phyloP scores from a whole-genome alignment of 2,797 vertebrate genomes.

The Falco peregrinus region DNA sequence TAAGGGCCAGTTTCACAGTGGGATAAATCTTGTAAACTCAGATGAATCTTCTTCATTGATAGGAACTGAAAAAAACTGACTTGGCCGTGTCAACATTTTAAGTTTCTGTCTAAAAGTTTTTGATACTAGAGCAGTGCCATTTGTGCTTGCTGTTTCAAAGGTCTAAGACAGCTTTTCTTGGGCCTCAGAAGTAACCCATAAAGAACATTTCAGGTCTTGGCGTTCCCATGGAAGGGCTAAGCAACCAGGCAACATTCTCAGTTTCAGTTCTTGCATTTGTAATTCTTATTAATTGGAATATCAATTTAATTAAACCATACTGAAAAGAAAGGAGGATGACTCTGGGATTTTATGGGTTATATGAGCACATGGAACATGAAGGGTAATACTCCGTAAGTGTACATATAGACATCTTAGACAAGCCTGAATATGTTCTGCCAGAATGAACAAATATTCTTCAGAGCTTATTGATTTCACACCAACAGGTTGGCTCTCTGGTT shows the following conservation, averaged over 20 bases:
- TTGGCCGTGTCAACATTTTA: conserved; percentile 27
- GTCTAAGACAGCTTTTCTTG: not conserved
- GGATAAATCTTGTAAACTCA: conserved; percentile 25
- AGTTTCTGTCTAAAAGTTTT: conserved; percentile 35
- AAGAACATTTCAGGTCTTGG: not conserved
- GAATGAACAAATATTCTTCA: not conserved
- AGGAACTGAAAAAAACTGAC: not conserved
- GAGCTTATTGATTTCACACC: not conserved
- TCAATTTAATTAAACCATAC: not conserved
- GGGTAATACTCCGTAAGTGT: not conserved
- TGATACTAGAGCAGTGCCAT: not conserved
- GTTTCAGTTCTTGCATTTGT: not conserved
- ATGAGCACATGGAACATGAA: not conserved
- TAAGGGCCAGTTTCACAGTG: not conserved
- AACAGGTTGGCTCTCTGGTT: not conserved
- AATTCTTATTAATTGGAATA: not conserved
- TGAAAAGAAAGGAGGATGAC: not conserved
- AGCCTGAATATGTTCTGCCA: not conserved
- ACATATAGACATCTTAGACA: not conserved
- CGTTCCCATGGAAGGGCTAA: not conserved
- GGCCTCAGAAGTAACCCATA: not conserved
- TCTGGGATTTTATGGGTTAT: not conserved
- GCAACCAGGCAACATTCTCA: not conserved
- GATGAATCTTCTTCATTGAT: conserved; percentile 40
- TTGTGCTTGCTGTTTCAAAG: not conserved